Conservation (phyloP, 2,113 vertebrate genomes). For the Lates calcarifer region DNA sequence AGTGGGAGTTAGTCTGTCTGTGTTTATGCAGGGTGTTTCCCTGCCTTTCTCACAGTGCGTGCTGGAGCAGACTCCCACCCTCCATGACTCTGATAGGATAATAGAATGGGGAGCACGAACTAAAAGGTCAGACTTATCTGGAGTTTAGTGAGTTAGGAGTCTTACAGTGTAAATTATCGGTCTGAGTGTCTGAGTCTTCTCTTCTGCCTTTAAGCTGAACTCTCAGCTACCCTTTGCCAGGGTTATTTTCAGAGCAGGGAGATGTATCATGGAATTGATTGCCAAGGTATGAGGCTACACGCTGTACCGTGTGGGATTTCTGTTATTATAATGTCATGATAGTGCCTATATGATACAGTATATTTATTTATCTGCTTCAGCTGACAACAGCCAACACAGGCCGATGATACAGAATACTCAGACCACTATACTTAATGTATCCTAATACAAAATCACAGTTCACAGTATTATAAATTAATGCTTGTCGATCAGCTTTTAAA, state of each 20-base stretch:
- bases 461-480: no score
- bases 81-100: neutral
- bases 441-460: no score
- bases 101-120: constrained; percentile 5
- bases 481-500: no score
- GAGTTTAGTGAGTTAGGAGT: neutral
- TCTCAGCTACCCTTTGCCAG: neutral
- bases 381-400: neutral
- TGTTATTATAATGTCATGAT: no score
- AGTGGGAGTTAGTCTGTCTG: constrained; percentile 38
- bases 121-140: constrained; percentile 17
- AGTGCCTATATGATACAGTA: neutral
- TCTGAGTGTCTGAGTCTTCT: neutral
- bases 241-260: constrained; percentile 23
- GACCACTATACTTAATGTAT: no score
- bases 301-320: neutral
- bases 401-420: no score
- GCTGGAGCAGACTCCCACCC: constrained; percentile 13
- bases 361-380: neutral
- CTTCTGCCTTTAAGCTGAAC: neutral
- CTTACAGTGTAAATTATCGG: constrained; percentile 1
- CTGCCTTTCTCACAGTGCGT: constrained; percentile 13
- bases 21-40: constrained; percentile 43
- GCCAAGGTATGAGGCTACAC: constrained; percentile 1
- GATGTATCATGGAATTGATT: constrained; percentile 1